A percentile compares a stretch with the other conserved stretches of the same genome.
Evolutionary conservation across 1,140 invertebrate genomes (phyloP).

Genomic region (Bactericera cockerelli): DNA sequence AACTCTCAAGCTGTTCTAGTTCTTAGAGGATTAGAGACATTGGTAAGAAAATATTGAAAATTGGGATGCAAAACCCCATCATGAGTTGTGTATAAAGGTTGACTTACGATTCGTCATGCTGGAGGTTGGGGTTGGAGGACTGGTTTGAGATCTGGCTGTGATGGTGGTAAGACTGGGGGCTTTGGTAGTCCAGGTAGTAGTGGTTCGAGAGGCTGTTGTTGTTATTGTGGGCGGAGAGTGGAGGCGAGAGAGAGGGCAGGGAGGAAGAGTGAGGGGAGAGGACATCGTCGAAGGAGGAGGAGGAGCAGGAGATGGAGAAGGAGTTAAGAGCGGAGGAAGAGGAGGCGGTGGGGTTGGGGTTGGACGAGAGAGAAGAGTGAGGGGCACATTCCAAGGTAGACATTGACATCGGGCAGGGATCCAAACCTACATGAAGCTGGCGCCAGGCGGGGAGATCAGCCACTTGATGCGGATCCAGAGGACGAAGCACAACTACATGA

Average conservation of each 20-base stretch:
- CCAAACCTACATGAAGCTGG: too few relatives aligned
- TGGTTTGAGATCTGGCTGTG: background rate
- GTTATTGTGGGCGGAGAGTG: conserved; percentile 3
- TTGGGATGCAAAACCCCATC: too few relatives aligned
- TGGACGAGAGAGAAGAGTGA: background rate
- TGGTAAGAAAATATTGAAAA: too few relatives aligned
- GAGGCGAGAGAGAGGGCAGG: background rate
- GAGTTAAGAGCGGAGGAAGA: background rate
- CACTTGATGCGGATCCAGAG: too few relatives aligned
- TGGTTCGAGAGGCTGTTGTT: background rate
- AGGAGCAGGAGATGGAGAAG: conserved; percentile 8
- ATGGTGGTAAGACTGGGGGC: background rate
- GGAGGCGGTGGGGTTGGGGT: background rate
- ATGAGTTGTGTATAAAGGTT: too few relatives aligned
- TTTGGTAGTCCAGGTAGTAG: background rate
- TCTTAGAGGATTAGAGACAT: too few relatives aligned
- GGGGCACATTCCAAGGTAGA: conserved; percentile 5
- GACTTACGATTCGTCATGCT: conserved; percentile 1
- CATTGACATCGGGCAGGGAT: background rate
- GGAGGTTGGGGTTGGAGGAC: background rate
- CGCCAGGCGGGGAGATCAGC: too few relatives aligned
- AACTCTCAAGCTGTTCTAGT: too few relatives aligned
- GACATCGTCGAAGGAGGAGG: background rate
- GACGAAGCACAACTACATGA: too few relatives aligned
- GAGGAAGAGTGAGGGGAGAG: background rate